Percentiles rank a stretch among this genome's conserved stretches.
These are phyloP conservation scores for Papilio elwesi DNA, from an alignment of 2,888 invertebrate genomes.

Conservation along the genomic window DNA sequence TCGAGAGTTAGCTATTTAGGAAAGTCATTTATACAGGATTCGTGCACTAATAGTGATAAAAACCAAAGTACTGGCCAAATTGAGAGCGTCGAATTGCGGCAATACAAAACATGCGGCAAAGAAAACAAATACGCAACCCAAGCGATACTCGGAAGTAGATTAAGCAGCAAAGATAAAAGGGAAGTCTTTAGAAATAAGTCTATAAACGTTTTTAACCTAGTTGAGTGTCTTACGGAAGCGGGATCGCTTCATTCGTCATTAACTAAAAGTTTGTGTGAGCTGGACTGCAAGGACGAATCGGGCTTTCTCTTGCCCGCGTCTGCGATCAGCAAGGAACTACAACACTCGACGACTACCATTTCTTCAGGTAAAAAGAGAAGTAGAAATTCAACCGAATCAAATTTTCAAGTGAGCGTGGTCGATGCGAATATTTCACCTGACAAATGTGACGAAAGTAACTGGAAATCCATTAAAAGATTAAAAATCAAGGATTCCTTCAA, in stretches of 20 bases:
- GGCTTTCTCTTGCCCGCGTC: conserved; percentile 68
- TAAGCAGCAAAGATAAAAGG: conserved; percentile 70
- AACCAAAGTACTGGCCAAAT: conserved; percentile 55
- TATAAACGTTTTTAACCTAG: conserved; percentile 78
- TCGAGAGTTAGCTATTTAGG: conserved; percentile 69
- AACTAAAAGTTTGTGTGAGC: conserved; percentile 77
- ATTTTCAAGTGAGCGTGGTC: conserved; percentile 72
- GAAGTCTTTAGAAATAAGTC: conserved; percentile 81
- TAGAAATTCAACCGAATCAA: conserved; percentile 79
- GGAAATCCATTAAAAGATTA: conserved; percentile 80
- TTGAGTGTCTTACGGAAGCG: conserved; percentile 74
- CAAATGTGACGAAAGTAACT: conserved; percentile 77
- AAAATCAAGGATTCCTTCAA: conserved; percentile 82
- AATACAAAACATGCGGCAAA: conserved; percentile 66
- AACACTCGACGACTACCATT: conserved; percentile 76
- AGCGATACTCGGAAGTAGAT: conserved; percentile 59
- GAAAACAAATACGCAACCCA: conserved; percentile 71
- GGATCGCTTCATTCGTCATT: conserved; percentile 77
- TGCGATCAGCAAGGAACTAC: conserved; percentile 67
- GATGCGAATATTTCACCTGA: conserved; percentile 73
- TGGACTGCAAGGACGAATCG: conserved; percentile 74
- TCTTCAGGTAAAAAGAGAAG: conserved; percentile 80
- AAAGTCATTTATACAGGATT: conserved; percentile 65
- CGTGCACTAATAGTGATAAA: conserved; percentile 55
- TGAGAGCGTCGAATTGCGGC: conserved; percentile 62